Evolutionary conservation across 1,140 invertebrate species (phyloP).

Genomic region (Sinonovacula constricta): DNA sequence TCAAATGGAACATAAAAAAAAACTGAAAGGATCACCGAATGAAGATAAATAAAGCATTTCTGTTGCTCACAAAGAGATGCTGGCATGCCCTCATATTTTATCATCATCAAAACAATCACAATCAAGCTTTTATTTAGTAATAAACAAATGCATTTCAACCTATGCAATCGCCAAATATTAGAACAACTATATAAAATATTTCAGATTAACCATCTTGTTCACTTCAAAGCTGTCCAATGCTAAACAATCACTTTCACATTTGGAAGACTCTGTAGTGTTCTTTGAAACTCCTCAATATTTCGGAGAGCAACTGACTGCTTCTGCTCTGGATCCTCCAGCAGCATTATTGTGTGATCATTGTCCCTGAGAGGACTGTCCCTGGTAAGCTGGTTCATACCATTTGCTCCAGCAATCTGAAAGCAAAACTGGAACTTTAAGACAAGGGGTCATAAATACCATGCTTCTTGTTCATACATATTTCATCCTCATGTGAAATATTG

Average conservation of each 20-base stretch:
- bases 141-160: too few relatives aligned
- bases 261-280: constrained; percentile 3
- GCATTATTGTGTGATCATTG: constrained; percentile 31
- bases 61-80: too few relatives aligned
- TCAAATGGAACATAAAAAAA: too few relatives aligned
- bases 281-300: constrained; percentile 16
- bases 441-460: not conserved
- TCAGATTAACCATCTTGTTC: too few relatives aligned
- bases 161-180: too few relatives aligned
- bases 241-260: constrained; percentile 11
- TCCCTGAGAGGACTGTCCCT: not conserved
- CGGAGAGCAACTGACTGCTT: not conserved
- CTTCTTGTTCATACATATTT: not conserved
- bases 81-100: too few relatives aligned
- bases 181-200: too few relatives aligned
- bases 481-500: not conserved
- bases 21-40: too few relatives aligned
- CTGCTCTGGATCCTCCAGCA: constrained; percentile 32
- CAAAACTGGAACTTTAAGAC: not conserved
- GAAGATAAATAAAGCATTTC: too few relatives aligned
- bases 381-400: not conserved
- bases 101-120: too few relatives aligned
- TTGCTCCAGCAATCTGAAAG: constrained; percentile 18
- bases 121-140: too few relatives aligned
- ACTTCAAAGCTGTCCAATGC: too few relatives aligned